Evolutionary conservation across 2,797 vertebrate species (phyloP).

Genomic region (Apogon hyalosoma): DNA sequence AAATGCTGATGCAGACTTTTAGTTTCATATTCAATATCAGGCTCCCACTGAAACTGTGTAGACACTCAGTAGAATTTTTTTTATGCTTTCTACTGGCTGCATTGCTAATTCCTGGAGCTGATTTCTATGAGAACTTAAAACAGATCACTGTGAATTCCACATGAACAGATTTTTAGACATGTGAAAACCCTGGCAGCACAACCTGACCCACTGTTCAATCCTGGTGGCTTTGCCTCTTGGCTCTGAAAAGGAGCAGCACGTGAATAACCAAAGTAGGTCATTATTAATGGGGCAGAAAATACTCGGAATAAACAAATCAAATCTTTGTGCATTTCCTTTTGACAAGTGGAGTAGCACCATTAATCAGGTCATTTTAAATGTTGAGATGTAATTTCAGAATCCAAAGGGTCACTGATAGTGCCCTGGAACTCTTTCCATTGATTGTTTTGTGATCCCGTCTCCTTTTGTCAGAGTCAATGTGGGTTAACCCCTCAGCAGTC

Average conservation of each 20-base stretch:
- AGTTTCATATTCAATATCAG: constrained; percentile 1
- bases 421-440: constrained; percentile 6
- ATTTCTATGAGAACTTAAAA: constrained; percentile 43
- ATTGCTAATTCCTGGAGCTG: constrained; percentile 28
- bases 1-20: constrained; percentile 9
- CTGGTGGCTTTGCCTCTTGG: constrained; percentile 47
- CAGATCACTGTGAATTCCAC: constrained; percentile 34
- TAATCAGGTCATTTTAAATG: not conserved
- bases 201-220: constrained; percentile 37
- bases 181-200: constrained; percentile 51
- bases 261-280: constrained; percentile 41
- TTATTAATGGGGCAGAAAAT: constrained; percentile 23
- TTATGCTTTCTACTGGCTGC: not conserved
- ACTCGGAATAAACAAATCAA: constrained; percentile 27
- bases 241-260: constrained; percentile 32
- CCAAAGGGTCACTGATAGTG: constrained; percentile 2
- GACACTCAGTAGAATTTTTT: constrained; percentile 3
- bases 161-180: constrained; percentile 11
- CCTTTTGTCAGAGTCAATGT: constrained; percentile 48
- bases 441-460: constrained; percentile 27
- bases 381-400: constrained; percentile 23
- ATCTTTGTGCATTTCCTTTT: constrained; percentile 24
- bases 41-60: constrained; percentile 2
- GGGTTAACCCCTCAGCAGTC: constrained; percentile 45
- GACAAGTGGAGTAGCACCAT: constrained; percentile 5